Percentiles rank a stretch among this genome's conserved stretches.
phyloP scores from a whole-genome alignment of 2,888 invertebrate species.

The Lepidocyrtoides sp. region DNA sequence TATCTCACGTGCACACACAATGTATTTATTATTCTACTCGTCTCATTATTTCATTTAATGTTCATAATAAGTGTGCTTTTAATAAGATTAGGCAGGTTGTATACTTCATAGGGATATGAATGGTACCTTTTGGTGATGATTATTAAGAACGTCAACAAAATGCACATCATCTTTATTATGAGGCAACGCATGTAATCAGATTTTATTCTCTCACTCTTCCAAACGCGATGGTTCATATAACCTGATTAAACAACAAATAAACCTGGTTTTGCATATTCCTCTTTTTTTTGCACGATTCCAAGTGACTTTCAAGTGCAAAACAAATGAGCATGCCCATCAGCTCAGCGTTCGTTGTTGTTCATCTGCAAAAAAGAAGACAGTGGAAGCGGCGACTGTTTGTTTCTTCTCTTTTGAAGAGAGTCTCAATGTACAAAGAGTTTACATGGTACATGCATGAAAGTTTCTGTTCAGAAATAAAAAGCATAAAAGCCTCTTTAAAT shows the following conservation, averaged over 20 bases:
- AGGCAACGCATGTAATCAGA: not conserved
- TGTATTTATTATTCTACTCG: not conserved
- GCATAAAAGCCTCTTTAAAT: too few relatives aligned
- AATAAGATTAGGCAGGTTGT: not conserved
- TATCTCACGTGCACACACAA: not conserved
- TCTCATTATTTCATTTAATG: slow-evolving; percentile 12
- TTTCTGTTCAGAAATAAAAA: too few relatives aligned
- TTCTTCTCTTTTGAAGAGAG: too few relatives aligned
- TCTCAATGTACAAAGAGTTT: too few relatives aligned
- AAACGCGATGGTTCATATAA: not conserved
- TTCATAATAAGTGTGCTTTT: not conserved
- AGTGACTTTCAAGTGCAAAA: not conserved
- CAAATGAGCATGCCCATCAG: too few relatives aligned
- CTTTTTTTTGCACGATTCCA: not conserved
- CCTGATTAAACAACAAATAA: slow-evolving; percentile 7
- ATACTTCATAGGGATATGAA: not conserved
- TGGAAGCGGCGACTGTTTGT: too few relatives aligned
- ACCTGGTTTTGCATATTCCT: not conserved
- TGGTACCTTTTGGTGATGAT: slow-evolving; percentile 12
- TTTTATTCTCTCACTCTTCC: not conserved
- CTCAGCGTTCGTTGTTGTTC: not conserved
- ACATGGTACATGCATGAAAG: too few relatives aligned
- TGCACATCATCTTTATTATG: not conserved
- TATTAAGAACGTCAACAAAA: not conserved
- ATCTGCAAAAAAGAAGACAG: not conserved